Conservation (phyloP, 2,888 invertebrate species). For the Philopedon plagiatum region DNA sequence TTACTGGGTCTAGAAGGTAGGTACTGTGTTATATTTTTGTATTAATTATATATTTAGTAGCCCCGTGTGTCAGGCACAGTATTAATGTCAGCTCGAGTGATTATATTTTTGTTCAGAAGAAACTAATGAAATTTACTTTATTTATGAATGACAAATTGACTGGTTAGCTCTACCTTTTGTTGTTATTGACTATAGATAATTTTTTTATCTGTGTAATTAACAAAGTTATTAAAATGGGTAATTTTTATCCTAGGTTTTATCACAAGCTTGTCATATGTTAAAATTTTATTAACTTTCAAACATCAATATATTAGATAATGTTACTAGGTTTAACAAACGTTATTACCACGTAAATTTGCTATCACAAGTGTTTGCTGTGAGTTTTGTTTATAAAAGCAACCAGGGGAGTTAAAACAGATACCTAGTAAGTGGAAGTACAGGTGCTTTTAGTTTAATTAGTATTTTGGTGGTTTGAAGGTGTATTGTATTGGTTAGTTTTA, state of each 20-base stretch:
- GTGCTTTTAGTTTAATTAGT: constrained; percentile 32
- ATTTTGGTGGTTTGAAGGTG: constrained; percentile 4
- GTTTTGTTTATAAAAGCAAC: constrained; percentile 44
- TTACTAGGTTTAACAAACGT: constrained; percentile 28
- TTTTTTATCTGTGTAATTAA: constrained; percentile 1
- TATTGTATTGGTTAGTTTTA: background rate
- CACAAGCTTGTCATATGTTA: constrained; percentile 13
- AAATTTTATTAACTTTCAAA: constrained; percentile 22
- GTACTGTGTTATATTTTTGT: background rate
- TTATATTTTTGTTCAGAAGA: too few relatives aligned
- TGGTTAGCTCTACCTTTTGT: background rate
- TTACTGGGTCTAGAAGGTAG: background rate
- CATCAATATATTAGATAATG: constrained; percentile 31
- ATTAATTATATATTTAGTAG: too few relatives aligned
- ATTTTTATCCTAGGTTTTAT: background rate
- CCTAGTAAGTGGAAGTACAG: constrained; percentile 22
- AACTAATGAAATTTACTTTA: too few relatives aligned
- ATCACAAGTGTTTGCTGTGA: constrained; percentile 42
- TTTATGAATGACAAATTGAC: too few relatives aligned
- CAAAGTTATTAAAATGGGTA: constrained; percentile 3
- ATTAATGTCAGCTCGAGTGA: too few relatives aligned
- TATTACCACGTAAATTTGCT: constrained; percentile 35
- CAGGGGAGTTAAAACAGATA: constrained; percentile 38
- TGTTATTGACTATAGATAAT: constrained; percentile 3
- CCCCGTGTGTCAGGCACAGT: background rate